Evolutionary conservation across 2,888 invertebrate genomes (phyloP).

Genomic region (Noctua janthe): DNA sequence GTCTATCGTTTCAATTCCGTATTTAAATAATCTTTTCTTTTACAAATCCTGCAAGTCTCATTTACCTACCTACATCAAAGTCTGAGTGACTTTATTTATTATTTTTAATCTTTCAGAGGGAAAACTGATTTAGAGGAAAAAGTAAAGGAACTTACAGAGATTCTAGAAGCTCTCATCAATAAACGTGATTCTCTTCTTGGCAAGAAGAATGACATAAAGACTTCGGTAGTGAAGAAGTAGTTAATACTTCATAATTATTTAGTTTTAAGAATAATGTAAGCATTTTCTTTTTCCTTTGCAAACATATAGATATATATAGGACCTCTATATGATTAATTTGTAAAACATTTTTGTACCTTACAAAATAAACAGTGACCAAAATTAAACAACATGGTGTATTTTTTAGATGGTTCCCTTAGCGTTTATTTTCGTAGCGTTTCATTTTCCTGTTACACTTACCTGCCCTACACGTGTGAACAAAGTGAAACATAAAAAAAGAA

Average conservation of each 20-base stretch:
- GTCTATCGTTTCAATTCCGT: background rate
- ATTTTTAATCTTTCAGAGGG: conserved; percentile 70
- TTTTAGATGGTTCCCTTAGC: background rate
- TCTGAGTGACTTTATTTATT: background rate
- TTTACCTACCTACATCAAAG: background rate
- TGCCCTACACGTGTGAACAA: background rate
- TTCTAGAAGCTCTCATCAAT: conserved; percentile 68
- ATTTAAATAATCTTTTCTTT: background rate
- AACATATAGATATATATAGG: too few relatives aligned
- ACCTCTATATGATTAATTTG: background rate
- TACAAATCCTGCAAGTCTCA: background rate
- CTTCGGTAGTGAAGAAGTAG: conserved; percentile 11
- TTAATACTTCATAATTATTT: background rate
- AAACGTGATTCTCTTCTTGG: conserved; percentile 57
- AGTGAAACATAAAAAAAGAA: too few relatives aligned
- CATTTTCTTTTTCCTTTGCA: background rate
- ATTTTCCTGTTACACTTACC: background rate
- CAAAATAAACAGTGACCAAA: conserved; percentile 21
- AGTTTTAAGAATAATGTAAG: background rate
- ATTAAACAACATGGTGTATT: background rate
- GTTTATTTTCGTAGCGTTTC: background rate
- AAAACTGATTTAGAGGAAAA: conserved; percentile 73
- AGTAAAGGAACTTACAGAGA: conserved; percentile 67
- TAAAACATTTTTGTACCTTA: background rate
- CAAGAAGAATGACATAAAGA: conserved; percentile 26